A percentile compares a stretch with the other conserved stretches of the same genome.
Evolutionary conservation across 92 coral and sea anemone genomes (phyloP).

Genomic region (Epizoanthus fatuus): DNA sequence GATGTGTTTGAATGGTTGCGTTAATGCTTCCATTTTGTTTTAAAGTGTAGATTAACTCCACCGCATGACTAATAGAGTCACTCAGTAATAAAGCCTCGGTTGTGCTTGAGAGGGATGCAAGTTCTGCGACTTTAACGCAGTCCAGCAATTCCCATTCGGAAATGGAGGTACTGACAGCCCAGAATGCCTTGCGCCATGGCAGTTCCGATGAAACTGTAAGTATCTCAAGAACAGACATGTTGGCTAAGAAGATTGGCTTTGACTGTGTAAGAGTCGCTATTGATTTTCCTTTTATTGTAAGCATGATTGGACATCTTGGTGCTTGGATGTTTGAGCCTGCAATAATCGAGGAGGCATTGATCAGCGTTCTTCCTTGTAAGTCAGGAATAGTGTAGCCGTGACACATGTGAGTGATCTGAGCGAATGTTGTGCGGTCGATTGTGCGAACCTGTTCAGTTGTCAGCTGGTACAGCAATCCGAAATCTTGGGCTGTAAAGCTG

Average conservation of each 20-base stretch:
- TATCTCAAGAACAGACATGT: conserved; percentile 33
- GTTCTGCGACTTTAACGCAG: conserved; percentile 46
- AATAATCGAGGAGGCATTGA: too few species aligned
- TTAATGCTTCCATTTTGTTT: conserved; percentile 28
- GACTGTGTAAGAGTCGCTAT: too few species aligned
- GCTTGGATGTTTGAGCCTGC: too few species aligned
- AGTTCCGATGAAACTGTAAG: conserved; percentile 47
- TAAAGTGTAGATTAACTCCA: conserved; percentile 15
- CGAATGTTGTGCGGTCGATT: conserved; percentile 48
- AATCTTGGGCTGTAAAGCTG: conserved; percentile 26
- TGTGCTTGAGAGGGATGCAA: conserved; percentile 44
- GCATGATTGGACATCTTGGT: too few species aligned
- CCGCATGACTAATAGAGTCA: conserved; percentile 58
- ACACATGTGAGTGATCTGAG: conserved; percentile 66
- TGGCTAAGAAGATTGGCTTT: too few species aligned
- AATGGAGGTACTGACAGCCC: conserved; percentile 44
- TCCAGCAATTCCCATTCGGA: conserved; percentile 78
- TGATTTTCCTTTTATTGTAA: too few species aligned
- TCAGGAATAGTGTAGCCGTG: neutral
- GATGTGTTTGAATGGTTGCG: conserved; percentile 27
- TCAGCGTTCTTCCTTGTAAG: too few species aligned
- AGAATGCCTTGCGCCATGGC: conserved; percentile 66
- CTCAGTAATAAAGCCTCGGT: conserved; percentile 13
- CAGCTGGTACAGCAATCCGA: conserved; percentile 63
- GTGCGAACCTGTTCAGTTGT: too few species aligned